A percentile compares a stretch with the other conserved stretches of the same genome.
phyloP scores from a whole-genome alignment of 2,797 vertebrate genomes.

The Eulemur rubriventer region DNA sequence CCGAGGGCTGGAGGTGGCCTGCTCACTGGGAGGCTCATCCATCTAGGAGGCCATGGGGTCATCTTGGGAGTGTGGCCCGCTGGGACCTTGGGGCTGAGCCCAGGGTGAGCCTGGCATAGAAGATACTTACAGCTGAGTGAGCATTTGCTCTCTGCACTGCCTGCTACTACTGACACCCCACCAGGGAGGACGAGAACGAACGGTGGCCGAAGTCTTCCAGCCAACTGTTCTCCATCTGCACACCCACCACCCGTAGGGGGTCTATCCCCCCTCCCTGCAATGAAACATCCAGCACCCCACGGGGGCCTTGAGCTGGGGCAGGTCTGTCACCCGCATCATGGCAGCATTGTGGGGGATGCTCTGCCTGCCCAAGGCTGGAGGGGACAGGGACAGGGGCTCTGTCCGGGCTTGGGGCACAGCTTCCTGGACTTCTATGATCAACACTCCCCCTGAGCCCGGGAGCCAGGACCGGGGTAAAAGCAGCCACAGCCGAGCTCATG shows the following conservation, averaged over 20 bases:
- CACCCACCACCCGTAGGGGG: fast-evolving
- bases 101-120: background rate
- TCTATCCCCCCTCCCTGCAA: background rate
- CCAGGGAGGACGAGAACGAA: background rate
- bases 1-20: background rate
- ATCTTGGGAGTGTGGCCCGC: background rate
- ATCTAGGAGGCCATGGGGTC: background rate
- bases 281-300: background rate
- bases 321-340: background rate
- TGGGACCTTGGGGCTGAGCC: background rate
- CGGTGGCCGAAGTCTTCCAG: background rate
- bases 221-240: background rate
- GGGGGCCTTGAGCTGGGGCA: background rate
- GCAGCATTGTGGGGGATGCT: background rate
- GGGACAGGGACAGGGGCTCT: too few relatives aligned
- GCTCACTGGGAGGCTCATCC: background rate
- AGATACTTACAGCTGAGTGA: background rate
- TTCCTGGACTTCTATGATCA: background rate
- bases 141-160: background rate
- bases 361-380: background rate
- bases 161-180: fast-evolving
- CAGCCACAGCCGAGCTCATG: background rate
- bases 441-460: background rate
- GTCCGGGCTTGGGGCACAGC: background rate
- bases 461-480: background rate